A percentile compares a stretch with the other conserved stretches of the same genome.
These are phyloP conservation scores for Creontiades dilutus DNA, from an alignment of 2,888 invertebrate genomes.

Conservation along the genomic window DNA sequence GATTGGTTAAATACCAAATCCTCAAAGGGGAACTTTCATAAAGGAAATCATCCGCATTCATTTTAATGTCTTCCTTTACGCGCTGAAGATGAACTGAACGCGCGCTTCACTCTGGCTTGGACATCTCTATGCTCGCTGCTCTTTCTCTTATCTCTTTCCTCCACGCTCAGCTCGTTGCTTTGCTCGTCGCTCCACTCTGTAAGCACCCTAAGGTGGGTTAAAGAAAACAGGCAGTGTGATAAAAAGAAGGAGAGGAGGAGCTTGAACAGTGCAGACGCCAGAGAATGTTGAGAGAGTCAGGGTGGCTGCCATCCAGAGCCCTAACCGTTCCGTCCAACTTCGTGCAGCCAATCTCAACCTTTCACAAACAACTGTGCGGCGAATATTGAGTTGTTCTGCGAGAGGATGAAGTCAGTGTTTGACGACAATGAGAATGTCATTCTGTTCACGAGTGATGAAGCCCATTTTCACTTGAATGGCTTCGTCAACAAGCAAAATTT, in stretches of 20 bases:
- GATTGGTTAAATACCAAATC: too few relatives aligned
- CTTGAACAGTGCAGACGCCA: not conserved
- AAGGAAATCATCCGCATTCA: too few relatives aligned
- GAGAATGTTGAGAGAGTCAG: slow-evolving; percentile 19
- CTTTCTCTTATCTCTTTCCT: too few relatives aligned
- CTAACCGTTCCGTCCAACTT: not conserved
- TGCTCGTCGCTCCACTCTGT: too few relatives aligned
- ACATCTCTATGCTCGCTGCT: too few relatives aligned
- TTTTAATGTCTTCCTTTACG: too few relatives aligned
- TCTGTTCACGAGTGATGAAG: not conserved
- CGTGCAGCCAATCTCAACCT: not conserved
- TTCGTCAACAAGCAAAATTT: not conserved
- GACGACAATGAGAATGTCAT: not conserved
- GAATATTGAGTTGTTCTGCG: not conserved
- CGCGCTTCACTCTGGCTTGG: too few relatives aligned
- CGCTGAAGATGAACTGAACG: too few relatives aligned
- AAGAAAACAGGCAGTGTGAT: not conserved
- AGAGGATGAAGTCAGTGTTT: not conserved
- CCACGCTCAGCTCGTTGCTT: too few relatives aligned
- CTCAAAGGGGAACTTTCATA: too few relatives aligned
- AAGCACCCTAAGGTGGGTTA: too few relatives aligned
- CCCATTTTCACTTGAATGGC: not conserved
- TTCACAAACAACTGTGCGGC: not conserved
- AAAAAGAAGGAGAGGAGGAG: not conserved
- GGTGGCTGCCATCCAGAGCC: too few relatives aligned